Evolutionary conservation across 1,140 invertebrate species (phyloP).

Genomic region (Pseudomyrmex concolor): DNA sequence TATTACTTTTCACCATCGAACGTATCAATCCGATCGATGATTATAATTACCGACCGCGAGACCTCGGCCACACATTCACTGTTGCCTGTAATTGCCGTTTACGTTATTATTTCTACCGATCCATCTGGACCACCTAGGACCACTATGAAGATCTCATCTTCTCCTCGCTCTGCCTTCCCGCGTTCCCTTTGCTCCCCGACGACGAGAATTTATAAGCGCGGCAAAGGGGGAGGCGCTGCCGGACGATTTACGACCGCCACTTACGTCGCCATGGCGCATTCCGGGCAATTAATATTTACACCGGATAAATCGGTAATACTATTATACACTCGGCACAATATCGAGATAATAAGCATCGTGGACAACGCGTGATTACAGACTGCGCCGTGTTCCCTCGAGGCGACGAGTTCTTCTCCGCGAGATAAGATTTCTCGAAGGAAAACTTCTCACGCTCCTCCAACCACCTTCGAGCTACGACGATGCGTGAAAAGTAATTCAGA

Average conservation of each 20-base stretch:
- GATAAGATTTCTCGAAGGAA: conserved; percentile 59
- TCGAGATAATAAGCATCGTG: conserved; percentile 67
- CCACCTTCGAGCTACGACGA: conserved; percentile 3
- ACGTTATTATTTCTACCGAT: conserved; percentile 19
- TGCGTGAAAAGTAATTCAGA: background rate
- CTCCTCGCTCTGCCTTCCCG: background rate
- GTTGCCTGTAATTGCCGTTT: conserved; percentile 30
- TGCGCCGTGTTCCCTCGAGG: conserved; percentile 55
- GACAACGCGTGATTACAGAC: conserved; percentile 65
- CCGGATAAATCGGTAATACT: conserved; percentile 69
- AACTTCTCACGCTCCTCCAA: conserved; percentile 50
- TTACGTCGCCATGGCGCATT: conserved; percentile 61
- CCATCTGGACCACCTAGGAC: conserved; percentile 62
- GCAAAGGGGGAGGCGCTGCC: conserved; percentile 31
- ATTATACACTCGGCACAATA: conserved; percentile 69
- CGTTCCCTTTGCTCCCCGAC: background rate
- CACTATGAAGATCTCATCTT: conserved; percentile 35
- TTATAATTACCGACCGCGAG: background rate
- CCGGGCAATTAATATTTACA: conserved; percentile 70
- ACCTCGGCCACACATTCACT: conserved; percentile 3
- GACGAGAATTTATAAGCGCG: conserved; percentile 67
- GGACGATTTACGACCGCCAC: conserved; percentile 65
- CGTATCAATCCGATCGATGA: background rate
- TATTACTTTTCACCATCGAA: background rate
- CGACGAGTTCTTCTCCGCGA: conserved; percentile 50